A percentile compares a stretch with the other conserved stretches of the same genome.
Evolutionary conservation across 1,140 invertebrate species (phyloP).

Genomic region (Geopemphigus sp.): DNA sequence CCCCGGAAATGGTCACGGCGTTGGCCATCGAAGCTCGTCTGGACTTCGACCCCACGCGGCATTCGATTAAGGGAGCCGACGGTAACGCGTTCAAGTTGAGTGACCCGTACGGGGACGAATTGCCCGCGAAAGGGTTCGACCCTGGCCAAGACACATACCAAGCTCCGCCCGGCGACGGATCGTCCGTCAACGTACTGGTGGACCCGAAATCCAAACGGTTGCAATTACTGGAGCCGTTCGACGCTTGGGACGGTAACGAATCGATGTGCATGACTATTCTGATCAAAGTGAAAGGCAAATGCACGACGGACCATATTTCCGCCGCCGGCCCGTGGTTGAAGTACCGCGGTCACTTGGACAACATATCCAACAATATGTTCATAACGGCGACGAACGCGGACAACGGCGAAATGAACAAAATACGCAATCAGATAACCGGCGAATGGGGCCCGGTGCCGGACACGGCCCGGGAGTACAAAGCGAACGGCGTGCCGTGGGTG

Average conservation of each 20-base stretch:
- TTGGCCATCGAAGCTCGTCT: constrained; percentile 88
- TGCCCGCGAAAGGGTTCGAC: constrained; percentile 92
- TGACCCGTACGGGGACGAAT: constrained; percentile 87
- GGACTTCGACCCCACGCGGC: constrained; percentile 90
- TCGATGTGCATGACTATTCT: constrained; percentile 85
- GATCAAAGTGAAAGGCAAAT: constrained; percentile 97
- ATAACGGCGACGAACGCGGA: constrained; percentile 97
- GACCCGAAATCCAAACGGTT: constrained; percentile 86
- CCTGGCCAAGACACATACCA: constrained; percentile 96
- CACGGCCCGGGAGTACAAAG: constrained; percentile 92
- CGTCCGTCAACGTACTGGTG: constrained; percentile 69
- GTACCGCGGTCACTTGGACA: constrained; percentile 97
- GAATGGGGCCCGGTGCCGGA: constrained; percentile 89
- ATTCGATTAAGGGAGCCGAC: constrained; percentile 69
- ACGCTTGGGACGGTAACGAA: constrained; percentile 96
- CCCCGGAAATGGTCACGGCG: constrained; percentile 98
- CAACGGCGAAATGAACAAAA: constrained; percentile 95
- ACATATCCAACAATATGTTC: constrained; percentile 99
- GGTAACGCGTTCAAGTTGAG: constrained; percentile 88
- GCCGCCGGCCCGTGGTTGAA: constrained; percentile 99
- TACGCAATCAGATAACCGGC: constrained; percentile 87
- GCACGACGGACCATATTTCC: constrained; percentile 98
- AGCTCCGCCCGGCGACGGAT: constrained; percentile 71
- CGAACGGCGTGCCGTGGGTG: constrained; percentile 82
- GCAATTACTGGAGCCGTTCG: constrained; percentile 92